Evolutionary conservation across 2,888 invertebrate genomes (phyloP).

Genomic region (Parnassius mnemosyne): DNA sequence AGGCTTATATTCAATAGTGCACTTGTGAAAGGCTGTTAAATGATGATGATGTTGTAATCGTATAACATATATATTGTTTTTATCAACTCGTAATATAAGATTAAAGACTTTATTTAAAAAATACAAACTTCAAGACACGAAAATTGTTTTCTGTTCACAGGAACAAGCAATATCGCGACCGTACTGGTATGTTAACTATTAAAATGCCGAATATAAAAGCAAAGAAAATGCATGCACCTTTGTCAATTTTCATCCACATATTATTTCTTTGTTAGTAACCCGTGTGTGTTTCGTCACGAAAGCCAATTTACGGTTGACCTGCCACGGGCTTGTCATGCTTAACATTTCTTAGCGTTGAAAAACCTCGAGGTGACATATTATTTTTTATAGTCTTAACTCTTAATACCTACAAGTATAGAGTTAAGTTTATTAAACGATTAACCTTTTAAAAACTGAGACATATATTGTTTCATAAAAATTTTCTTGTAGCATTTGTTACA

Average conservation of each 20-base stretch:
- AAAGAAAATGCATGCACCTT: slow-evolving; percentile 12
- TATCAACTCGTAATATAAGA: background rate
- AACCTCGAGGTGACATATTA: background rate
- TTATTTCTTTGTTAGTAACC: slow-evolving; percentile 1
- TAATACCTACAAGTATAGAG: no score
- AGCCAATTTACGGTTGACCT: slow-evolving; percentile 21
- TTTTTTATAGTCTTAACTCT: background rate
- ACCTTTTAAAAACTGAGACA: no score
- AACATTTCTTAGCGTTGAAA: slow-evolving; percentile 7
- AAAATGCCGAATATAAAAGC: slow-evolving; percentile 12
- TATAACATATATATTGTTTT: no score
- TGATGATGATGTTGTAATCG: no score
- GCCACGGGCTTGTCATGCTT: slow-evolving; percentile 21
- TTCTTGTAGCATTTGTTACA: no score
- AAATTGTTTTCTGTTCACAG: slow-evolving; percentile 2
- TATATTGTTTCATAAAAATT: no score
- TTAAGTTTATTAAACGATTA: no score
- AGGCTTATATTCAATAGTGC: no score
- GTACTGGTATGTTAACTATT: slow-evolving; percentile 2
- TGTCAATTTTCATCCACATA: slow-evolving; percentile 14
- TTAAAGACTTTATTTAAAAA: background rate
- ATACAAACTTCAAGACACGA: background rate
- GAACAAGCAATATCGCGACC: slow-evolving; percentile 24
- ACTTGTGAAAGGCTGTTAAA: no score
- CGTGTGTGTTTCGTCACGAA: slow-evolving; percentile 18